Evolutionary conservation across 1,140 invertebrate genomes (phyloP), one percentile per base, ranked within the genome.

Genomic region (Diploscapter pachys): DNA sequence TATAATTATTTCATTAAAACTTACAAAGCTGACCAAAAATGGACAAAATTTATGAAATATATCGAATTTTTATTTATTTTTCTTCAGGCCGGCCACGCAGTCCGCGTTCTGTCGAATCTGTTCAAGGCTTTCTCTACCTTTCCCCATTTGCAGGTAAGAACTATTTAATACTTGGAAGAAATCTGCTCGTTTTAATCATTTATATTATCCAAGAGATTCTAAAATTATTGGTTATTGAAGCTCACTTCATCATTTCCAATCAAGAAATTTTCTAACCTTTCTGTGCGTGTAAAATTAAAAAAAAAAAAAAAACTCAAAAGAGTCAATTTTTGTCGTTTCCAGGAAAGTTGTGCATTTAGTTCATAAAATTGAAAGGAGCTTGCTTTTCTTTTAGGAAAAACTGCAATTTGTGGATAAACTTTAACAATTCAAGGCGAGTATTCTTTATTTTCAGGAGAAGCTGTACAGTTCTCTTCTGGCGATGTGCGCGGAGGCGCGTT

Each of bases 91-190:
- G 75, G 69, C 57, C 52, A 62, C 63, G 69, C 69, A 4, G 70
- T 76, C 54, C 62, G 75, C 11, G 75, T 76, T 49, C 63, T 76
- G 3, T 76, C 75, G 9, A 76, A 76, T 55, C 70, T 76, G 53
- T 76, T 75, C 75, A 56, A 65, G 6, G 75, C 63, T 11, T 76
- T 75, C 52, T 62, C 62, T 54, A 72, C 52, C 48, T 65, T 72
- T 65, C 69, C 63, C 50, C 53, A 51, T 51, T 63, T 31, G 31
- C 31, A 31, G 31, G 31, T 31, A 31, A 31, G 31, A 31, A 31
- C 31, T 31, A 31, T 31, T 31, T 31, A 31, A 31, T 31, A 31
- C 31, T 31, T 31, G 31, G 31, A 31, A 31, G 31, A 31, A 31
- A 31, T 31, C 31, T 31, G 31, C 31, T 31, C 31, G 31, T 31